Conservation (phyloP, 2,888 invertebrate genomes). For the Sipha maydis region DNA sequence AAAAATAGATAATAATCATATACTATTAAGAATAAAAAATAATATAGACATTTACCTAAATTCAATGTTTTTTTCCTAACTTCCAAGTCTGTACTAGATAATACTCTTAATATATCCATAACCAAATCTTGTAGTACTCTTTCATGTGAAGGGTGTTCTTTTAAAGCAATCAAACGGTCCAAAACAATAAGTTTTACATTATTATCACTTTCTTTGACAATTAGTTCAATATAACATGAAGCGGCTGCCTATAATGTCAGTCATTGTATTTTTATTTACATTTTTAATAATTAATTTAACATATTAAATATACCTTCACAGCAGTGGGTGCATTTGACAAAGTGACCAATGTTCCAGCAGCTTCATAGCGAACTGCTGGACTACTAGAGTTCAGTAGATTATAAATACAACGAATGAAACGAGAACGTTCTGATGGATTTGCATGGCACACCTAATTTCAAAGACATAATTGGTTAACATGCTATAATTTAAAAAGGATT, state of each 20-base stretch:
- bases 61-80: slow-evolving; percentile 88
- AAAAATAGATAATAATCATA: slow-evolving; percentile 14
- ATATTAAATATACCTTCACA: slow-evolving; percentile 79
- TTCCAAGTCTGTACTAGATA: slow-evolving; percentile 93
- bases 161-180: slow-evolving; percentile 89
- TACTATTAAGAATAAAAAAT: background rate
- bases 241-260: slow-evolving; percentile 80
- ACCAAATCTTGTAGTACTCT: slow-evolving; percentile 89
- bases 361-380: slow-evolving; percentile 97
- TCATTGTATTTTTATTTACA: slow-evolving; percentile 9
- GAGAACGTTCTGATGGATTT: slow-evolving; percentile 93
- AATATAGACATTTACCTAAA: slow-evolving; percentile 69
- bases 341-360: slow-evolving; percentile 97
- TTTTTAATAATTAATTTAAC: background rate
- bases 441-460: slow-evolving; percentile 86
- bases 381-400: slow-evolving; percentile 94
- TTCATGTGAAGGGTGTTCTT: slow-evolving; percentile 84
- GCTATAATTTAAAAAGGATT: background rate
- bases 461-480: slow-evolving; percentile 50
- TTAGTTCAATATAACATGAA: slow-evolving; percentile 96
- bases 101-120: slow-evolving; percentile 96
- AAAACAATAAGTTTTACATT: slow-evolving; percentile 99
- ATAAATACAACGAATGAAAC: slow-evolving; percentile 98
- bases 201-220: slow-evolving; percentile 99
- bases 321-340: slow-evolving; percentile 98